Evolutionary conservation across 2,797 vertebrate genomes (phyloP), one percentile per base, ranked within the genome.

Genomic region (Carduelis carduelis): DNA sequence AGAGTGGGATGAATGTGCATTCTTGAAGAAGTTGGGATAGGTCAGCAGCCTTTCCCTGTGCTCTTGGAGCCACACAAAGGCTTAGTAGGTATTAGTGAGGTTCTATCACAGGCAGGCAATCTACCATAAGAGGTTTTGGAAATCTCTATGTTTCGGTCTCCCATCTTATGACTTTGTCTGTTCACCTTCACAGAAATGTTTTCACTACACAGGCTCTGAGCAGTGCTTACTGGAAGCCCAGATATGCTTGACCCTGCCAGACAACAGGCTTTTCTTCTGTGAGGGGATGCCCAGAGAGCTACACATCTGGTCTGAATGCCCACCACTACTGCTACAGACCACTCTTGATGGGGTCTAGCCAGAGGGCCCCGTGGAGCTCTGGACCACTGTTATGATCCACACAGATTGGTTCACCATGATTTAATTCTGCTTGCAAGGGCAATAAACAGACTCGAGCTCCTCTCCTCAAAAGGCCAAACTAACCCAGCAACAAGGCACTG

Each of bases 141-240:
- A 43, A 35, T 35, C 15, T 34, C 0, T 35, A 3, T 4, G 0
- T 39, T 69, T 77, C 0, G 0, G 18, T 57, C 22, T 60, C 26
- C 37, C 23, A 49, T n/a, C 32, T 56, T 30, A 26, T 3, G 9
- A 15, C 12, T 8, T 3, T 32, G 3, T 39, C 16, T 56, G 7
- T 8, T 24, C 21, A 23, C 56, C 14, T 56, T 60, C 41, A 63
- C n/a, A 87, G 41, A 50, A 68, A 35, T 2, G 1, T 43, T 70
- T 83, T 60, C 50, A n/a, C 15, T 30, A 6, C 21, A 30, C 11
- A 47, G 24, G 8, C 18, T 77, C 30, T 28, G 7, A 72, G 18
- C 9, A 50, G 4, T 21, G 20, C 41, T 66, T 47, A 34, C 32
- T 61, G 39, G 43, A 72, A 87, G 19, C 14, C n/a, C 7, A 37